These are phyloP conservation scores for Agrotis ipsilon DNA, from an alignment of 2,888 invertebrate species.

Conservation along the genomic window DNA sequence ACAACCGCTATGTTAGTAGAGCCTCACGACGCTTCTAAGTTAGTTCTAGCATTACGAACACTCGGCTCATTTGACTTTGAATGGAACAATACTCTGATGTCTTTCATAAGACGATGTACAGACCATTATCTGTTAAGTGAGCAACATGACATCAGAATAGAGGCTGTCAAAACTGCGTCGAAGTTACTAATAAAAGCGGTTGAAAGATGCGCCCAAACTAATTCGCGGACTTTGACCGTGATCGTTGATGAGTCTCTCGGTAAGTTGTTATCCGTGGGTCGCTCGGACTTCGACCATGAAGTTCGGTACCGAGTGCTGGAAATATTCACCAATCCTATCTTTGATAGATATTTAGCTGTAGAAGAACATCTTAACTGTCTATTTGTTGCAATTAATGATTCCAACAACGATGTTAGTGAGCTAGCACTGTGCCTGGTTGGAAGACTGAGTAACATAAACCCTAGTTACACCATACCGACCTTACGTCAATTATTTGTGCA, in stretches of 20 bases:
- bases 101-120: constrained; percentile 98
- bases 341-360: constrained; percentile 98
- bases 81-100: constrained; percentile 96
- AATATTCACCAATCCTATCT: constrained; percentile 96
- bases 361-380: constrained; percentile 98
- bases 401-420: constrained; percentile 98
- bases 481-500: constrained; percentile 97
- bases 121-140: constrained; percentile 97
- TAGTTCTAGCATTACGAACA: constrained; percentile 97
- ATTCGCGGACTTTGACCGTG: constrained; percentile 95
- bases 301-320: constrained; percentile 98
- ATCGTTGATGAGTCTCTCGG: constrained; percentile 98
- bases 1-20: constrained; percentile 88
- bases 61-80: constrained; percentile 98
- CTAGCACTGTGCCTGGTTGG: constrained; percentile 98
- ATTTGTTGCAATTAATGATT: constrained; percentile 98
- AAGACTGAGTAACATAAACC: constrained; percentile 97
- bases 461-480: constrained; percentile 99
- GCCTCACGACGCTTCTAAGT: constrained; percentile 94
- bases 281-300: constrained; percentile 98
- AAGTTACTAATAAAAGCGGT: constrained; percentile 96
- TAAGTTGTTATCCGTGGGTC: constrained; percentile 97
- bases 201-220: constrained; percentile 92
- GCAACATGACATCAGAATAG: constrained; percentile 96
- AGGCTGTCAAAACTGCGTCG: constrained; percentile 98